Base-by-base conservation (phyloP, 2,888 invertebrate genomes). In the Ligdia adustata region DNA sequence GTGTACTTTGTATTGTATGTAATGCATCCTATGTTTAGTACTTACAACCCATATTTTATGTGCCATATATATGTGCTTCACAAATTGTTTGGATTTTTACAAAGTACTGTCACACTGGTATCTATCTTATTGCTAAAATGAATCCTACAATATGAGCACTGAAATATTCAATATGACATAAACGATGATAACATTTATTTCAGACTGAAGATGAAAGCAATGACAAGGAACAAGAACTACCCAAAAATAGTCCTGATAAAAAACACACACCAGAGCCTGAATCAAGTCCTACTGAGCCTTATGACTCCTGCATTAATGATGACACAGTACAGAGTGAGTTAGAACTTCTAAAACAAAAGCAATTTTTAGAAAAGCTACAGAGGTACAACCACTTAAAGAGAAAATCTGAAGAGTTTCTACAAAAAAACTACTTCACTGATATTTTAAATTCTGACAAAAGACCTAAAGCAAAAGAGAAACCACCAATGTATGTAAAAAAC, bases 321-420 rank as follows among this genome's bases (percentile, higher is more conserved):
- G 77, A 86, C 24, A 54, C 65, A 35, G 56, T 67, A 45, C 79
- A 78, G 33, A 79, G 66, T 70, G 79, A 83, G 16, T 52, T 79
- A 47, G 82, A 85, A 26, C 52, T 86, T 26, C 51, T 80, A 46
- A 87, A 86, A 65, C 86, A 90, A 64, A 80, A 79, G 57, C 76
- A 89, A 56, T 82, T 90, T 37, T 77, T 89, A 57, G 89, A 89
- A 60, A 89, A 82, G 72, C 70, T 90, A 18, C 84, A 90, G 55
- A 83, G 82, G 57, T 69, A 90, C 40, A 89, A 79, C 60, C 80
- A 74, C 52, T 69, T 90, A 6, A 91, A 91, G 65, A 79, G 90
- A 55, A 91, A 89, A 72, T 90, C 90, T 3, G 88, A 88, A 22
- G 90, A 91, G 54, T 86, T 82, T 42, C 60, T 88, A 13, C 85